These are phyloP conservation scores for Alosa alosa DNA, from an alignment of 2,113 vertebrate genomes.

Conservation along the genomic window DNA sequence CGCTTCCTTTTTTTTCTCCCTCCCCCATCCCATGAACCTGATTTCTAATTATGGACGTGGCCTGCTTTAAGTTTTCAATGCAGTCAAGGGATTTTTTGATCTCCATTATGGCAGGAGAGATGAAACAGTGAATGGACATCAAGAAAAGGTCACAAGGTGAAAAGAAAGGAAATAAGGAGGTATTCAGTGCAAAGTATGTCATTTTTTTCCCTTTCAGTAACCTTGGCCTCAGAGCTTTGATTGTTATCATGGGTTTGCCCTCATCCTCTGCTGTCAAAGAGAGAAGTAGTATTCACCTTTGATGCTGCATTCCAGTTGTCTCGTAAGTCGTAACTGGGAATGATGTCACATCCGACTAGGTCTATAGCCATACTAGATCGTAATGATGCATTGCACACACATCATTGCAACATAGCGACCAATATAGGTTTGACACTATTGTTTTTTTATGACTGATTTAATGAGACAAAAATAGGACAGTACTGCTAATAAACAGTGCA, in stretches of 20 bases:
- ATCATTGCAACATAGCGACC: too few relatives aligned
- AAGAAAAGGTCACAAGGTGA: neutral
- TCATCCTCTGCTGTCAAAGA: neutral
- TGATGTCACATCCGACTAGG: too few relatives aligned
- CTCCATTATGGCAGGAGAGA: neutral
- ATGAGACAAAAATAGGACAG: too few relatives aligned
- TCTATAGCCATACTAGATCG: too few relatives aligned
- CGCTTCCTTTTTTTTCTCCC: slow-evolving; percentile 12
- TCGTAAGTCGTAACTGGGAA: too few relatives aligned
- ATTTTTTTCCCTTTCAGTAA: neutral
- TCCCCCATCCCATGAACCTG: slow-evolving; percentile 40
- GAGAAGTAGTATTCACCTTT: slow-evolving; percentile 39
- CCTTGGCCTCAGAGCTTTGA: neutral
- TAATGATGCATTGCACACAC: too few relatives aligned
- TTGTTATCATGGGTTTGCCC: neutral
- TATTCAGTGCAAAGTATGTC: neutral
- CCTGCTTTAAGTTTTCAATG: slow-evolving; percentile 7
- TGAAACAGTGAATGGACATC: neutral
- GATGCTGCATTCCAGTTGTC: too few relatives aligned
- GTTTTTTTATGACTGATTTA: too few relatives aligned
- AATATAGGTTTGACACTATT: too few relatives aligned
- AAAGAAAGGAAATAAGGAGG: neutral
- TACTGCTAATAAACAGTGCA: too few relatives aligned
- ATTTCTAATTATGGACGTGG: slow-evolving; percentile 34
- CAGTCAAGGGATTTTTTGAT: neutral